phyloP scores from a whole-genome alignment of 2,797 vertebrate species.

The Epinephelus awoara region DNA sequence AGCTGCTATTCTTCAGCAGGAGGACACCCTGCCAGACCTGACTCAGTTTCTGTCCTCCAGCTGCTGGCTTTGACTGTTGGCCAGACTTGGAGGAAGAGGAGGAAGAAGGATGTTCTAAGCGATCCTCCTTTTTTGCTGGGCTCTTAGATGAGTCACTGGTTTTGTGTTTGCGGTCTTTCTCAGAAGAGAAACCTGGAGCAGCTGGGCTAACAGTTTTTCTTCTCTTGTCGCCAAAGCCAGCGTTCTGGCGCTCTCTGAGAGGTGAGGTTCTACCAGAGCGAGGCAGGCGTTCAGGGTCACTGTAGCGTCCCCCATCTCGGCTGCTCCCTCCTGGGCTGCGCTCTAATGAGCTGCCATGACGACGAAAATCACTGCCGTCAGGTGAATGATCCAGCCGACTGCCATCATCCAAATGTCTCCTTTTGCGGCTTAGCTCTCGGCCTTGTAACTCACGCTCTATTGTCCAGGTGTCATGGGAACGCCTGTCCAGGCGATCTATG shows the following conservation, averaged over 20 bases:
- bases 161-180: slow-evolving; percentile 79
- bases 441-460: slow-evolving; percentile 89
- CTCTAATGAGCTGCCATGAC: slow-evolving; percentile 87
- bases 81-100: slow-evolving; percentile 74
- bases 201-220: slow-evolving; percentile 68
- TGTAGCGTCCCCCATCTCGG: slow-evolving; percentile 88
- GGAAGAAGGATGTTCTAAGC: slow-evolving; percentile 58
- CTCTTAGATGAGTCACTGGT: slow-evolving; percentile 87
- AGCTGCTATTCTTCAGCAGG: slow-evolving; percentile 98
- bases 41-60: slow-evolving; percentile 86
- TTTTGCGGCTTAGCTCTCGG: slow-evolving; percentile 90
- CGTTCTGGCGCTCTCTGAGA: slow-evolving; percentile 86
- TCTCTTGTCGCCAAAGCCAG: slow-evolving; percentile 84
- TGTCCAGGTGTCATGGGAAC: slow-evolving; percentile 91
- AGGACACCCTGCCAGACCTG: slow-evolving; percentile 97
- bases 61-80: slow-evolving; percentile 74
- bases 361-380: slow-evolving; percentile 86
- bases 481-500: slow-evolving; percentile 89
- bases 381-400: slow-evolving; percentile 92
- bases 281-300: slow-evolving; percentile 89
- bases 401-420: slow-evolving; percentile 89
- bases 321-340: slow-evolving; percentile 90
- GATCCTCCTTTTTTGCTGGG: slow-evolving; percentile 81
- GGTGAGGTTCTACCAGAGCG: slow-evolving; percentile 90
- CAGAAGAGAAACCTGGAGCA: slow-evolving; percentile 21